Percentiles rank a stretch among this genome's conserved stretches.
Conservation (phyloP, 1,140 invertebrate genomes). For the Geopemphigus sp. region DNA sequence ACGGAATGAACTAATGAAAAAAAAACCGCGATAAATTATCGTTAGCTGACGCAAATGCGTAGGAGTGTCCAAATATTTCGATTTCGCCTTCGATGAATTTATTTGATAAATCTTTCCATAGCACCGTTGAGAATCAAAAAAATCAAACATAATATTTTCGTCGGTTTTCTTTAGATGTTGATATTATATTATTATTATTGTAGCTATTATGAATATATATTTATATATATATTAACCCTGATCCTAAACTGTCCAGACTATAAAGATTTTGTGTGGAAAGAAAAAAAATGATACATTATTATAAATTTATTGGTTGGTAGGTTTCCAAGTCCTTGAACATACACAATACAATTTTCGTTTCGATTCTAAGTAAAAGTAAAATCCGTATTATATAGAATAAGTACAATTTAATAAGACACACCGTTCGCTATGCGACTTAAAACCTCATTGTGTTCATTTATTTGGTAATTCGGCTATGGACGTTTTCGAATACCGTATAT, state of each 20-base stretch:
- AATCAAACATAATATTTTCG: background rate
- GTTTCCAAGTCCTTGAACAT: constrained; percentile 13
- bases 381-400: background rate
- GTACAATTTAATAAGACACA: background rate
- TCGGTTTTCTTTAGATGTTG: background rate
- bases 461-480: background rate
- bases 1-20: background rate
- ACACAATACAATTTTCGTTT: constrained; percentile 1
- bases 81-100: too few species aligned
- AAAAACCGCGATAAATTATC: background rate
- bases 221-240: background rate
- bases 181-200: background rate
- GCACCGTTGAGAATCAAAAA: too few species aligned
- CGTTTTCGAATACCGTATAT: background rate
- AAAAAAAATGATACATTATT: background rate
- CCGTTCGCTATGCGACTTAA: background rate
- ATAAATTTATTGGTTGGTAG: constrained; percentile 2
- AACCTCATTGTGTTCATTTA: background rate
- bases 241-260: background rate
- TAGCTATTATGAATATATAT: background rate
- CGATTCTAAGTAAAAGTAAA: background rate
- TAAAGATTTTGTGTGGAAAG: background rate
- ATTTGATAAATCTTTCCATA: too few species aligned
- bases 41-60: background rate
- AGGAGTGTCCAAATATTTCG: background rate